Conservation (phyloP, 2,888 invertebrate species). For the Stomorhina lunata region DNA sequence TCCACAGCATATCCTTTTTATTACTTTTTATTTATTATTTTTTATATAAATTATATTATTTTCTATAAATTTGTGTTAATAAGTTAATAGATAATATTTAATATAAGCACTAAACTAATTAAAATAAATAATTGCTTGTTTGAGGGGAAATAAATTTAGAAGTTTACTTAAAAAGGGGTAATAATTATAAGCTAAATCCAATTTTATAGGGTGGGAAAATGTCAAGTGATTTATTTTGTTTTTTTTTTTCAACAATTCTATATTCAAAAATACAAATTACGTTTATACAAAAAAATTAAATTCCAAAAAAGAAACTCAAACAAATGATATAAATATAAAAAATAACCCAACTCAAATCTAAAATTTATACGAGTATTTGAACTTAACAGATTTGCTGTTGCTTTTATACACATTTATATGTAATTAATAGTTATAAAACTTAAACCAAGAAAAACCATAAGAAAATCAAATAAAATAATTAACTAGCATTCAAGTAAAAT, state of each 20-base stretch:
- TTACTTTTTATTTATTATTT: neutral
- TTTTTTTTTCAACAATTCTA: neutral
- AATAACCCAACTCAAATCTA: conserved; percentile 40
- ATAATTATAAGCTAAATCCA: conserved; percentile 29
- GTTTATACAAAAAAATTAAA: conserved; percentile 44
- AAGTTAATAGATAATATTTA: neutral
- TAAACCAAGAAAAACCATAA: conserved; percentile 15
- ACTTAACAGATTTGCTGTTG: conserved; percentile 1
- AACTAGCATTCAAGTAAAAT: conserved; percentile 62
- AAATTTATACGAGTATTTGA: conserved; percentile 18
- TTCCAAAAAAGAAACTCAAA: neutral
- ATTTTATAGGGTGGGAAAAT: conserved; percentile 5
- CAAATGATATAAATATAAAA: conserved; percentile 4
- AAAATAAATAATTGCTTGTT: conserved; percentile 12
- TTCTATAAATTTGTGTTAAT: neutral
- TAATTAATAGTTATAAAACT: conserved; percentile 8
- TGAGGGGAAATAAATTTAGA: conserved; percentile 10
- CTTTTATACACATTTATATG: conserved; percentile 48
- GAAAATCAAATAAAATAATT: conserved; percentile 8
- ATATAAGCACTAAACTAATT: conserved; percentile 25
- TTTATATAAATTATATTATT: neutral
- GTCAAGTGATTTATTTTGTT: conserved; percentile 3
- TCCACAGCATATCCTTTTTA: neutral
- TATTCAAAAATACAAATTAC: conserved; percentile 45
- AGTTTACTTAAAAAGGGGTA: neutral